Evolutionary conservation across 1,140 invertebrate genomes (phyloP).

Genomic region (Wiebesia pumilae): DNA sequence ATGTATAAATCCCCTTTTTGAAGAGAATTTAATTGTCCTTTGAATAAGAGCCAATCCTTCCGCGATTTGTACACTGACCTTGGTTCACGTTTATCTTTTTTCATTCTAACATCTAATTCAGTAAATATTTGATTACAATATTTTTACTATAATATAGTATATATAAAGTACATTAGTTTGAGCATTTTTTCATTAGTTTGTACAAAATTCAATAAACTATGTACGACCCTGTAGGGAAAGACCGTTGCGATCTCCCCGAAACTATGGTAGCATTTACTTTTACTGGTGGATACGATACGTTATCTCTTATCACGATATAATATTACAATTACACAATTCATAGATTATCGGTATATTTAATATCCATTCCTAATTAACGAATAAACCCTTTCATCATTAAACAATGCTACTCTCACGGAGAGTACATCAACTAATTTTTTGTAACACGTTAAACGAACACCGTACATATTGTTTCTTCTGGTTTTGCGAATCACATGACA

Average conservation of each 20-base stretch:
- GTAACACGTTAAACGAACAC: background rate
- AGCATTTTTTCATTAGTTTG: background rate
- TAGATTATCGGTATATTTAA: background rate
- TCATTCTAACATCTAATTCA: conserved; percentile 1
- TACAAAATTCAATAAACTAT: background rate
- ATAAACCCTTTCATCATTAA: background rate
- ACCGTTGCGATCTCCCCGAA: background rate
- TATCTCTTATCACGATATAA: background rate
- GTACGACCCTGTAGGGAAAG: background rate
- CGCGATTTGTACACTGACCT: conserved; percentile 45
- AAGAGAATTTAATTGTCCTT: conserved; percentile 18
- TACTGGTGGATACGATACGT: background rate
- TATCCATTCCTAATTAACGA: background rate
- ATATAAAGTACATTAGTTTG: background rate
- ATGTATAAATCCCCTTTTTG: background rate
- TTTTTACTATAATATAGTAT: background rate
- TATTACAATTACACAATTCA: background rate
- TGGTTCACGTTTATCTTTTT: conserved; percentile 19
- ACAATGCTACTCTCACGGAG: conserved; percentile 60
- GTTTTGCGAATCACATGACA: background rate
- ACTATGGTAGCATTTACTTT: background rate
- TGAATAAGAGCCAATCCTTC: background rate
- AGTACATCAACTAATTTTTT: conserved; percentile 42
- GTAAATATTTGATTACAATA: background rate
- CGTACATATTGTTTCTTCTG: background rate